Evolutionary conservation across 2,888 invertebrate genomes (phyloP).

Genomic region (Trichopoda pennipes): DNA sequence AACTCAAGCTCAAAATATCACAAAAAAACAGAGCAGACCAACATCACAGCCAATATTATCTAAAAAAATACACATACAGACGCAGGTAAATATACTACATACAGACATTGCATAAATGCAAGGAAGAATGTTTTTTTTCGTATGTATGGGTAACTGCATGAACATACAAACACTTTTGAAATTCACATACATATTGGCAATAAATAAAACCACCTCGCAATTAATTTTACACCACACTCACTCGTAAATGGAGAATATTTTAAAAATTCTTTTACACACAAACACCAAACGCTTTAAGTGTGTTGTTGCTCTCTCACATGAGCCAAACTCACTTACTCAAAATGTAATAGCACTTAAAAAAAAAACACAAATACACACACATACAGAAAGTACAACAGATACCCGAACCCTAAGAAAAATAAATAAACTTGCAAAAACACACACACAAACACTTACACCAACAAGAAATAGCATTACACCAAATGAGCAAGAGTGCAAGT

Average conservation of each 20-base stretch:
- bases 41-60: conserved; percentile 42
- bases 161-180: conserved; percentile 10
- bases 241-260: conserved; percentile 28
- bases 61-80: conserved; percentile 2
- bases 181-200: neutral
- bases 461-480: conserved; percentile 61
- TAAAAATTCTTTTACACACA: conserved; percentile 58
- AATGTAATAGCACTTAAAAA: conserved; percentile 27
- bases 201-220: conserved; percentile 52
- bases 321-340: conserved; percentile 41
- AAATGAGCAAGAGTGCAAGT: conserved; percentile 64
- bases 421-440: conserved; percentile 40
- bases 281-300: conserved; percentile 20
- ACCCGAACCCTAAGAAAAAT: conserved; percentile 53
- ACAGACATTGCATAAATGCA: conserved; percentile 36
- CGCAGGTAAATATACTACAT: neutral
- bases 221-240: conserved; percentile 45
- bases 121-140: conserved; percentile 39
- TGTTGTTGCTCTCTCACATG: conserved; percentile 10
- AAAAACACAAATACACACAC: conserved; percentile 3
- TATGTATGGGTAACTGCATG: conserved; percentile 46
- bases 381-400: conserved; percentile 7
- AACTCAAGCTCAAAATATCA: conserved; percentile 51
- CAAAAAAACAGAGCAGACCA: conserved; percentile 44
- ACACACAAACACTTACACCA: conserved; percentile 3